Percentiles rank a stretch among this genome's conserved stretches.
Evolutionary conservation across 1,140 invertebrate species (phyloP).

Genomic region (Listronotus bonariensis): DNA sequence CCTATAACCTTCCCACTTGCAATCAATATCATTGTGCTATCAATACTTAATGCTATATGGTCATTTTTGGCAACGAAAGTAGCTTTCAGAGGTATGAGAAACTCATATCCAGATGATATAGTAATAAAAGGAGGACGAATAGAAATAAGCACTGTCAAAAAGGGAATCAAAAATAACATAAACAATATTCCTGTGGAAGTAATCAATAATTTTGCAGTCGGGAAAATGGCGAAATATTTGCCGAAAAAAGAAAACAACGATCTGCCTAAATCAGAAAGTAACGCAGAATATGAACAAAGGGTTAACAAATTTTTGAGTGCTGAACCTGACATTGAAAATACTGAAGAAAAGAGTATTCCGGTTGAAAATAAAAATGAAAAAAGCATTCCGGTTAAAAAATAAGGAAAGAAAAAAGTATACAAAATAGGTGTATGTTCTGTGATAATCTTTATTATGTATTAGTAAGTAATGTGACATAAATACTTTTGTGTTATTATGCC

Average conservation of each 20-base stretch:
- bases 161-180: conserved; percentile 54
- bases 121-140: conserved; percentile 52
- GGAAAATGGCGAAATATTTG: conserved; percentile 60
- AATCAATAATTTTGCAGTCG: conserved; percentile 50
- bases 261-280: conserved; percentile 58
- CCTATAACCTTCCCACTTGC: conserved; percentile 52
- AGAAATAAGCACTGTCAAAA: conserved; percentile 58
- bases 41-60: conserved; percentile 64
- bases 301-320: conserved; percentile 47
- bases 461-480: no score
- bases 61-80: conserved; percentile 64
- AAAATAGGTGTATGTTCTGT: no score
- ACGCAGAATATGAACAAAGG: conserved; percentile 49
- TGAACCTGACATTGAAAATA: neutral
- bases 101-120: conserved; percentile 61
- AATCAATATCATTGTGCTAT: conserved; percentile 64
- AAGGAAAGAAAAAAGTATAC: no score
- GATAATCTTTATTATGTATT: no score
- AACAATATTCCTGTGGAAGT: conserved; percentile 55
- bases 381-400: neutral
- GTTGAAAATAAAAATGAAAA: neutral
- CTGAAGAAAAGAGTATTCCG: no score
- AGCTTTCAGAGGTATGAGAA: conserved; percentile 65
- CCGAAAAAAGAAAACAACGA: conserved; percentile 59
- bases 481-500: no score